Conservation (phyloP, 2,113 vertebrate species). For the Hyperopisus bebe region DNA sequence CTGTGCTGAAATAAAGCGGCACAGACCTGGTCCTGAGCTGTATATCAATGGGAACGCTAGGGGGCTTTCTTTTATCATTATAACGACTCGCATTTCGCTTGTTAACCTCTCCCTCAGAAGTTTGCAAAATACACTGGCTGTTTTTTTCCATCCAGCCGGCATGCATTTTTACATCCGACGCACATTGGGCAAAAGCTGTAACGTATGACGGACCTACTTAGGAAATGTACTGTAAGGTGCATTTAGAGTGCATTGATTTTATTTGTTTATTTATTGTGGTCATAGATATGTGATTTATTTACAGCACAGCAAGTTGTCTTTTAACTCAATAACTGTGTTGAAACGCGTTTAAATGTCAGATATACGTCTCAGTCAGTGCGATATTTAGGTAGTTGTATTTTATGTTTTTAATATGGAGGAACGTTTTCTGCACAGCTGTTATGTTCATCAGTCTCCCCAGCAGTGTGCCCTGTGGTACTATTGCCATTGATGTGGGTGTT, state of each 20-base stretch:
- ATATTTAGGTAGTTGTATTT: neutral
- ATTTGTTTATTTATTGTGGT: neutral
- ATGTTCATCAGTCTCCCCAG: neutral
- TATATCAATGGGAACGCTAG: neutral
- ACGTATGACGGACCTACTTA: neutral
- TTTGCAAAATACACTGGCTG: neutral
- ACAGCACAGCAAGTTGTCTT: neutral
- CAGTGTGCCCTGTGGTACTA: neutral
- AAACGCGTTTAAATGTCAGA: conserved; percentile 23
- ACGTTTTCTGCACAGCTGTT: neutral
- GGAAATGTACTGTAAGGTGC: neutral
- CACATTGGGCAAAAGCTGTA: neutral
- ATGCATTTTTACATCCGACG: neutral
- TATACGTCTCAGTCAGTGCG: conserved; percentile 27
- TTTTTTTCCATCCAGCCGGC: neutral
- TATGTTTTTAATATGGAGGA: neutral
- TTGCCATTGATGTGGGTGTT: neutral
- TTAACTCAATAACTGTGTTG: conserved; percentile 5
- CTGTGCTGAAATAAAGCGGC: conserved; percentile 12
- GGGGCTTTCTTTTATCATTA: neutral
- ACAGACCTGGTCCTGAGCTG: neutral
- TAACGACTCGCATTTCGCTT: neutral
- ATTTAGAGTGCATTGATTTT: neutral
- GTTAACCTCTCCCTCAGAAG: neutral
- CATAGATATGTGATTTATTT: neutral